Evolutionary conservation across 2,888 invertebrate genomes (phyloP).

Genomic region (Argyresthia goedartella): DNA sequence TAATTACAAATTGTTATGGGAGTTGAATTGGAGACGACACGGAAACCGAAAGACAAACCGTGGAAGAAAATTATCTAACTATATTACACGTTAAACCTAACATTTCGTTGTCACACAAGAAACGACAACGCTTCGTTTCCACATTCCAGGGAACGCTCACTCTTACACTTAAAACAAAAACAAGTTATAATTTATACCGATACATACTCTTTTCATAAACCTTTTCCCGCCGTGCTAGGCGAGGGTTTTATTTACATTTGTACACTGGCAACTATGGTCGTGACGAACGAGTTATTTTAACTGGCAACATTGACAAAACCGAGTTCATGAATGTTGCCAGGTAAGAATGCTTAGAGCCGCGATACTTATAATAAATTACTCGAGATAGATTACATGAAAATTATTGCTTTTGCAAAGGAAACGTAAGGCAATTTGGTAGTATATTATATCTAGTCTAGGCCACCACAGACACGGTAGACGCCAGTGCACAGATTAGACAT

Average conservation of each 20-base stretch:
- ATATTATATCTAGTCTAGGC: too few relatives aligned
- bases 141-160: conserved; percentile 6
- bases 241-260: conserved; percentile 11
- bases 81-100: conserved; percentile 23
- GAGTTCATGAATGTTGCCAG: too few relatives aligned
- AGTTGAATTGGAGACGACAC: too few relatives aligned
- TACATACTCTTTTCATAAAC: not conserved
- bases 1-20: too few relatives aligned
- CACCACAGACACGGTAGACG: too few relatives aligned
- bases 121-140: conserved; percentile 6
- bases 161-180: conserved; percentile 19
- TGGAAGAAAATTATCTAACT: conserved; percentile 31
- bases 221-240: conserved; percentile 41
- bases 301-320: not conserved
- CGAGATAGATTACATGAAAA: not conserved
- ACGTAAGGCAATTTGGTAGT: conserved; percentile 1
- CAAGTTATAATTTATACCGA: conserved; percentile 1
- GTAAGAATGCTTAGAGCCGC: too few relatives aligned
- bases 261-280: conserved; percentile 7
- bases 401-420: conserved; percentile 1
- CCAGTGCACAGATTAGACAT: too few relatives aligned
- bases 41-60: conserved; percentile 5
- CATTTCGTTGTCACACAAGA: conserved; percentile 14
- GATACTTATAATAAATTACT: too few relatives aligned
- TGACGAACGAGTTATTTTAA: not conserved